Percentiles rank a stretch among this genome's conserved stretches.
phyloP scores from a whole-genome alignment of 2,797 vertebrate species.

The Mus spretus region DNA sequence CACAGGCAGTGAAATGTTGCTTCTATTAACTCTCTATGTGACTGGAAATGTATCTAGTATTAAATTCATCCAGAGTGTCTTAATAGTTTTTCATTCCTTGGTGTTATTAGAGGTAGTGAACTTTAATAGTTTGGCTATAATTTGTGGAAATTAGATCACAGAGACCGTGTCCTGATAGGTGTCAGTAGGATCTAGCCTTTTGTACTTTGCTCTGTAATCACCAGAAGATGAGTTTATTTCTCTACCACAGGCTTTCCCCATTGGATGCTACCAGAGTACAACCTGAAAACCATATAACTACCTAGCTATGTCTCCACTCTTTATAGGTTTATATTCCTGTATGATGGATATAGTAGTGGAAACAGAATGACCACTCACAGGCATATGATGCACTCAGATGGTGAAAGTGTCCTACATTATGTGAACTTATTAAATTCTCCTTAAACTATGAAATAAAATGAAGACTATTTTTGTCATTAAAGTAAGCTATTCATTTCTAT shows the following conservation, averaged over 20 bases:
- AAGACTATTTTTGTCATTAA: not conserved
- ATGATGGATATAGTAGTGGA: not conserved
- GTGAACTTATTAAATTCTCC: not conserved
- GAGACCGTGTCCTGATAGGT: not conserved
- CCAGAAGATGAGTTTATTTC: not conserved
- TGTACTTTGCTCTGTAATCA: too few species aligned
- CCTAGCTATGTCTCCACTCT: accelerated
- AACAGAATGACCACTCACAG: not conserved
- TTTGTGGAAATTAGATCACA: not conserved
- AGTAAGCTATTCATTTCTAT: not conserved
- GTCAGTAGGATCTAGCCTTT: accelerated
- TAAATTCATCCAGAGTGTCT: not conserved
- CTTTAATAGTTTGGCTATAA: not conserved
- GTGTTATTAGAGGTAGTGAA: not conserved
- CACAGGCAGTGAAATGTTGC: not conserved
- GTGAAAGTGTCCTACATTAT: not conserved
- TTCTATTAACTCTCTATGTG: not conserved
- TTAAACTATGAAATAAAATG: not conserved
- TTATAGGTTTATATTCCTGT: not conserved
- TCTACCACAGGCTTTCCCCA: accelerated
- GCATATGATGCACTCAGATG: not conserved
- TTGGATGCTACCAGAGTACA: not conserved
- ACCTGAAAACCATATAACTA: accelerated
- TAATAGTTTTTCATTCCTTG: not conserved
- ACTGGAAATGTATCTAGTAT: not conserved